Base-by-base conservation (phyloP, 64 coral and sea anemone species). In the Porites lutea region DNA sequence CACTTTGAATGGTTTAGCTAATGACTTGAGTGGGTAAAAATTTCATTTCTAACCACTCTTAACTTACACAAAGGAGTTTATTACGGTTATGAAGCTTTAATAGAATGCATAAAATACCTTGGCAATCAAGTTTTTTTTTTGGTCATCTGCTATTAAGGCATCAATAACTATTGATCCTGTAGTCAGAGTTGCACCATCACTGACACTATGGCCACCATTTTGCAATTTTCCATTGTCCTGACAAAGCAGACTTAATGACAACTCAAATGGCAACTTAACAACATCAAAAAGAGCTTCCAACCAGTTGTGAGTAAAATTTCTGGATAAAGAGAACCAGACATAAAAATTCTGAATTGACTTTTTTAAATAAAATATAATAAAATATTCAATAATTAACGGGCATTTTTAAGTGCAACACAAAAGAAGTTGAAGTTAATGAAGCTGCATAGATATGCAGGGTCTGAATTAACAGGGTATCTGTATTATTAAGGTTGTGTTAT, bases 231-330 rank as follows among this genome's bases (percentile, higher is more conserved):
- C 81, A 84, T 6, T n/a, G 10, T 68, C 48, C 2, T 13, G 2
- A 21, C 18, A 67, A 2, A 8, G 8, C 22, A 48, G 81, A 22
- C 51, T 84, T 50, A 68, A 65, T 0, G 65, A 37, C 8, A 84
- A 18, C 19, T 84, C 81, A 51, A 67, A 65, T 6, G 43, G 16
- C 8, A 84, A 49, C 61, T 84, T 63, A 12, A 69, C 47, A 21
- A 84, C 52, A 48, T 20, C 81, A 52, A 65, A 84, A 16, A 84
- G 81, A 68, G 69, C 63, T 21, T 65, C 61, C 48, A 84, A 11
- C 81, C 81, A 84, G 48, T 84, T 45, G 65, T 19, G 46, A n/a
- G 81, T 61, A 52, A 84, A 84, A 69, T 67, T 63, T 65, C 81
- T 84, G 47, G 19, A 47, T 47, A 19, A 65, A 68, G 14, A 27